phyloP scores from a whole-genome alignment of 1,140 invertebrate genomes.

The Drosophila nigrodunni region DNA sequence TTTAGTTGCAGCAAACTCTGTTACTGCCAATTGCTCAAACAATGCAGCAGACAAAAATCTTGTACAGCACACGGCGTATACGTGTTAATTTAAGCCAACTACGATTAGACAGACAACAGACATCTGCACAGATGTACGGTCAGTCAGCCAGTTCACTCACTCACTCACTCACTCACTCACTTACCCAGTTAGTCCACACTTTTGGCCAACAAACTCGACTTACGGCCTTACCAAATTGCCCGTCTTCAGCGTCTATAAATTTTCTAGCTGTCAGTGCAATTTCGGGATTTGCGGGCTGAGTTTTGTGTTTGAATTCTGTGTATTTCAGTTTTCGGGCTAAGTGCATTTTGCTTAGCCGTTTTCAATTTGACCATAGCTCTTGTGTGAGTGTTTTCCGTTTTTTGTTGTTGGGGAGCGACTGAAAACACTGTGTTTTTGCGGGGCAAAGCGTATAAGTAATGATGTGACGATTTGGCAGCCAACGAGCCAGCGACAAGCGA shows the following conservation, averaged over 20 bases:
- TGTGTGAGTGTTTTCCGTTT: conserved; percentile 20
- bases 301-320: conserved; percentile 10
- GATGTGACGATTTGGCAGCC: conserved; percentile 79
- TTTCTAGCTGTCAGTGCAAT: conserved; percentile 55
- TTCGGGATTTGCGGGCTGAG: conserved; percentile 5
- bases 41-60: conserved; percentile 63
- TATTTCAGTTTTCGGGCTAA: conserved; percentile 42
- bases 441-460: conserved; percentile 71
- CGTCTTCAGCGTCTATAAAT: conserved; percentile 64
- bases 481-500: conserved; percentile 54
- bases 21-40: conserved; percentile 43
- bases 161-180: conserved; percentile 11
- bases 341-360: conserved; percentile 69
- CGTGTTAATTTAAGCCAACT: conserved; percentile 70
- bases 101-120: conserved; percentile 24
- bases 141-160: background rate
- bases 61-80: conserved; percentile 73
- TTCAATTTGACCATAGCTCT: conserved; percentile 66
- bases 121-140: background rate
- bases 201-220: conserved; percentile 7
- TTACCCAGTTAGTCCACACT: background rate
- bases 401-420: background rate
- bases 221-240: conserved; percentile 61
- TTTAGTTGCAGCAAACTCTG: conserved; percentile 9
- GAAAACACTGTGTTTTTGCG: conserved; percentile 76